A percentile compares a stretch with the other conserved stretches of the same genome.
phyloP scores from a whole-genome alignment of 2,797 vertebrate genomes.

The Arvicola amphibius region DNA sequence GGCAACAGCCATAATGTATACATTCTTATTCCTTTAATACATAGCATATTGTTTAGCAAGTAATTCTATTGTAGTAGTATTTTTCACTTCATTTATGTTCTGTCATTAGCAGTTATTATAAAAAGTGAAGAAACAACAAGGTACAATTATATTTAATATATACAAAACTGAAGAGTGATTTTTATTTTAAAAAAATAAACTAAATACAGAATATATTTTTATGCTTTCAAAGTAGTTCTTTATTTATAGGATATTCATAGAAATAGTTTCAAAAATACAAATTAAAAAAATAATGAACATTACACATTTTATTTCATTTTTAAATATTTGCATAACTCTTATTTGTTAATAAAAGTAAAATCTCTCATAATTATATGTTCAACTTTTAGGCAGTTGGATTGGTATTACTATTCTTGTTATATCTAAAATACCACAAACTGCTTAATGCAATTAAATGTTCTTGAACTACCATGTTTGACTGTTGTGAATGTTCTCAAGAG shows the following conservation, averaged over 20 bases:
- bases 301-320: background rate
- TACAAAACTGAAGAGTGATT: background rate
- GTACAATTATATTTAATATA: background rate
- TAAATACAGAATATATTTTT: background rate
- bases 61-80: background rate
- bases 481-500: background rate
- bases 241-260: background rate
- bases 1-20: background rate
- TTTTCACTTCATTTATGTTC: constrained; percentile 10
- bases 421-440: background rate
- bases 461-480: background rate
- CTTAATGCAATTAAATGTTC: background rate
- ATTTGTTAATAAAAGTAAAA: background rate
- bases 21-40: background rate
- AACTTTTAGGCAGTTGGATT: background rate
- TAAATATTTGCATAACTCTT: background rate
- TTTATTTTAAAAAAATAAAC: background rate
- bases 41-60: background rate
- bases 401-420: background rate
- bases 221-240: background rate
- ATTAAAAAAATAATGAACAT: background rate
- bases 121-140: background rate
- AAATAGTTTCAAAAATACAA: constrained; percentile 35
- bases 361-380: background rate
- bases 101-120: background rate